A percentile compares a stretch with the other conserved stretches of the same genome.
Conservation (phyloP, 2,888 invertebrate species). For the Drosophila falleni region DNA sequence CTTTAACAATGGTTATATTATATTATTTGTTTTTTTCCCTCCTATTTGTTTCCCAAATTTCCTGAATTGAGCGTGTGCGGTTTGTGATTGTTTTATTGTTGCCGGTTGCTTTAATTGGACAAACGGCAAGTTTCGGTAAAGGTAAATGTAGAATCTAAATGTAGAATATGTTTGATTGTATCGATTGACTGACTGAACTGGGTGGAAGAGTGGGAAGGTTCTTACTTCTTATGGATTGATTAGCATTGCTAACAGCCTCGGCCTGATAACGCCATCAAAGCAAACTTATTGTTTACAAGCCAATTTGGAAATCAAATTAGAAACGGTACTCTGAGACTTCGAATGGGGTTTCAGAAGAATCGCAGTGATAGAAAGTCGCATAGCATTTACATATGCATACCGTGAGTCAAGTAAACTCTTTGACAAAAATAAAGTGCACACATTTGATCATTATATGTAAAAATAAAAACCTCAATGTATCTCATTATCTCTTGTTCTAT, state of each 20-base stretch:
- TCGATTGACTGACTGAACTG: neutral
- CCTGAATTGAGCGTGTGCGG: conserved; percentile 11
- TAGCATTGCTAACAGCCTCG: conserved; percentile 54
- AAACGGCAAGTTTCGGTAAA: conserved; percentile 30
- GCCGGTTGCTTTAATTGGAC: conserved; percentile 51
- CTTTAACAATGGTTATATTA: conserved; percentile 1
- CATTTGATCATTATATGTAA: too few species aligned
- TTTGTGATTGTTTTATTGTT: conserved; percentile 19
- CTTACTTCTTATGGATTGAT: conserved; percentile 28
- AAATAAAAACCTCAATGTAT: too few species aligned
- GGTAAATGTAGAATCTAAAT: conserved; percentile 25
- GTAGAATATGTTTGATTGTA: conserved; percentile 5
- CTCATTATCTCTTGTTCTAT: too few species aligned
- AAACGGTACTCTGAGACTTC: conserved; percentile 48
- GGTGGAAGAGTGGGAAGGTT: neutral
- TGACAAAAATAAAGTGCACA: neutral
- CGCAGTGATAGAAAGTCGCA: conserved; percentile 23
- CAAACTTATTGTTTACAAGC: conserved; percentile 14
- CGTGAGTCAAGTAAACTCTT: neutral
- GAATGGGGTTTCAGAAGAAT: conserved; percentile 11
- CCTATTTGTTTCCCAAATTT: conserved; percentile 26
- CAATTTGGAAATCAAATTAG: conserved; percentile 58
- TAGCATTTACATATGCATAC: conserved; percentile 9
- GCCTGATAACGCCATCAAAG: conserved; percentile 29
- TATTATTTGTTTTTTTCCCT: conserved; percentile 4